Evolutionary conservation across 2,888 invertebrate species (phyloP).

Genomic region (Camptogramma bilineatum): DNA sequence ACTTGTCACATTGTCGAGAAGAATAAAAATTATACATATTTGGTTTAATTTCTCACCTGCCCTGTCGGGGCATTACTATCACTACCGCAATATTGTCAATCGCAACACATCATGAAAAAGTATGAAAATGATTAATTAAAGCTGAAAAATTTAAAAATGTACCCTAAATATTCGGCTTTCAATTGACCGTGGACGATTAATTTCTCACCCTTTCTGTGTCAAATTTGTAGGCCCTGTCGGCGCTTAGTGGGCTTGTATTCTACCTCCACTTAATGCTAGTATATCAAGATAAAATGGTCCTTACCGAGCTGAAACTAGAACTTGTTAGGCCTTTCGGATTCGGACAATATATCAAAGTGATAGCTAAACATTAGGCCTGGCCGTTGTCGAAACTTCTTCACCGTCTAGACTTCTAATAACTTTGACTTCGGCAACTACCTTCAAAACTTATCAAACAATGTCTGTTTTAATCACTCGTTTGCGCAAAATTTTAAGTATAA

Average conservation of each 20-base stretch:
- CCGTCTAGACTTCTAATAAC: constrained; percentile 66
- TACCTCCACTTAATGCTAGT: constrained; percentile 60
- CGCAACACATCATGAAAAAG: no score
- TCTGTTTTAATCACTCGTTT: constrained; percentile 27
- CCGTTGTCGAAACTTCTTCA: constrained; percentile 59
- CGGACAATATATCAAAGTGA: constrained; percentile 68
- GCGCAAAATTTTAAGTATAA: constrained; percentile 19
- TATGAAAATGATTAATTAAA: no score
- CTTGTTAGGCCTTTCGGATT: constrained; percentile 55
- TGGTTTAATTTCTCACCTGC: no score
- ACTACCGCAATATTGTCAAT: no score
- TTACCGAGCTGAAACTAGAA: constrained; percentile 53
- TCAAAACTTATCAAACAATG: constrained; percentile 39
- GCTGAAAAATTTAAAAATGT: no score
- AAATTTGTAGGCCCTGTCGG: constrained; percentile 55
- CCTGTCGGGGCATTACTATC: no score
- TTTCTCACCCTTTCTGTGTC: constrained; percentile 45
- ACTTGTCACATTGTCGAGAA: no score
- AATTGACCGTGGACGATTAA: not conserved
- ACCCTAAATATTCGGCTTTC: not conserved
- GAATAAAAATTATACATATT: no score
- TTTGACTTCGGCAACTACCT: constrained; percentile 52
- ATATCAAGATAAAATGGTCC: constrained; percentile 59
- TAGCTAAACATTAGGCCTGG: constrained; percentile 66
- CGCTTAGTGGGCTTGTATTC: constrained; percentile 51